These are phyloP conservation scores for Subanguina moxae DNA, from an alignment of 1,140 invertebrate species.

Conservation along the genomic window DNA sequence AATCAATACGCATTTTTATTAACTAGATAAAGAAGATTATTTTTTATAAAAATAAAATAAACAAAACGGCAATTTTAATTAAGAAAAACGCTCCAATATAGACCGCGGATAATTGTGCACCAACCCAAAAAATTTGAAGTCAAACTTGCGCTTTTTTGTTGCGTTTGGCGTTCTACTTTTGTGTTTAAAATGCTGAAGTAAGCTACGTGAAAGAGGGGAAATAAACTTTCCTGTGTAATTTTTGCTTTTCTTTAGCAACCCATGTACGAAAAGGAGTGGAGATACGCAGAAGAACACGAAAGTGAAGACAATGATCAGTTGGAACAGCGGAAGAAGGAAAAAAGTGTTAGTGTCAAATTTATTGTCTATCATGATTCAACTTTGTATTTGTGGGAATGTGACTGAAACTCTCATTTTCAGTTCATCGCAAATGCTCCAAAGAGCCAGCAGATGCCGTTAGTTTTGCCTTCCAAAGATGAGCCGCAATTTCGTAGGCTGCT, in stretches of 20 bases:
- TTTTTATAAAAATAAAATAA: too few relatives aligned
- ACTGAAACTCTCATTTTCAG: conserved; percentile 15
- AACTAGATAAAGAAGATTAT: too few relatives aligned
- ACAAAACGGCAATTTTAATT: too few relatives aligned
- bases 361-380: not conserved
- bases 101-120: too few relatives aligned
- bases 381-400: conserved; percentile 12
- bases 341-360: not conserved
- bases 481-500: conserved; percentile 14
- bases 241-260: not conserved
- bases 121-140: too few relatives aligned
- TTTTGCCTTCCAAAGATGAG: conserved; percentile 29
- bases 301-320: conserved; percentile 12
- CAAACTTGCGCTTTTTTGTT: too few relatives aligned
- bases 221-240: not conserved
- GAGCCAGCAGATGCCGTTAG: conserved; percentile 24
- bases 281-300: conserved; percentile 27
- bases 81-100: too few relatives aligned
- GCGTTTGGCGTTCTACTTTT: too few relatives aligned
- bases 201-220: too few relatives aligned
- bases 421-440: conserved; percentile 31
- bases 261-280: conserved; percentile 28
- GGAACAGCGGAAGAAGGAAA: conserved; percentile 9
- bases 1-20: too few relatives aligned
- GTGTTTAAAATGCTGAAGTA: too few relatives aligned